Evolutionary conservation across 2,888 invertebrate genomes (phyloP), one percentile per base, ranked within the genome.

Genomic region (Noctua pronuba): DNA sequence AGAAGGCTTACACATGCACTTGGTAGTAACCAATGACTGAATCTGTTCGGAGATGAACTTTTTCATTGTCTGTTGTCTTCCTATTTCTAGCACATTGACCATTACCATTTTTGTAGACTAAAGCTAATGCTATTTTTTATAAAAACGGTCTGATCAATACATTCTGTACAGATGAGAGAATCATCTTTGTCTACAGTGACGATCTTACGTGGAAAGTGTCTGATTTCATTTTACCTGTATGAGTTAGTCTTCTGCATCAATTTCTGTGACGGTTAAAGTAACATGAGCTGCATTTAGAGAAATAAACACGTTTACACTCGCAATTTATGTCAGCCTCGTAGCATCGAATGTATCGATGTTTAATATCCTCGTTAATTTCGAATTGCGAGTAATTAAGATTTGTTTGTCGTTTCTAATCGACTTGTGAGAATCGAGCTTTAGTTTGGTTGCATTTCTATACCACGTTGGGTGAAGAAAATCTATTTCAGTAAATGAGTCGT

Each of bases 381-480:
- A 76, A 79, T 76, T 71, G 79, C 84, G 55, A 68, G 75, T 79
- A 86, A 86, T 84, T 86, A 83, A 79, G 70, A 79, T 65, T 75
- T 75, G 70, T 79, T 62, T 68, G 55, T 65, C 67, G 73, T 68
- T 74, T 68, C 73, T 77, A 67, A 77, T 70, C n/a, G 52, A 64
- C 38, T 70, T 77, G 79, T 46, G 28, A 35, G 62, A 64, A 64
- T 77, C 31, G 49, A 64, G 49, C 64, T 64, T 31, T 35, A 38
- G 41, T 70, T 68, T 65, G 31, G 55, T 44, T 65, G 49, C n/a
- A 68, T 68, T 84, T 80, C 49, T 65, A 52, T 38, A 11, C 24
- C 38, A 55, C 66, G 21, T 38, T 38, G n/a, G 55, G 21, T 31
- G 16, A 31, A 1, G 5, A 44, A 49, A 52, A 31, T 81, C 18